Percentiles rank a stretch among this genome's conserved stretches.
These are phyloP conservation scores for Coleophora deauratella DNA, from an alignment of 2,888 invertebrate genomes.

Conservation along the genomic window DNA sequence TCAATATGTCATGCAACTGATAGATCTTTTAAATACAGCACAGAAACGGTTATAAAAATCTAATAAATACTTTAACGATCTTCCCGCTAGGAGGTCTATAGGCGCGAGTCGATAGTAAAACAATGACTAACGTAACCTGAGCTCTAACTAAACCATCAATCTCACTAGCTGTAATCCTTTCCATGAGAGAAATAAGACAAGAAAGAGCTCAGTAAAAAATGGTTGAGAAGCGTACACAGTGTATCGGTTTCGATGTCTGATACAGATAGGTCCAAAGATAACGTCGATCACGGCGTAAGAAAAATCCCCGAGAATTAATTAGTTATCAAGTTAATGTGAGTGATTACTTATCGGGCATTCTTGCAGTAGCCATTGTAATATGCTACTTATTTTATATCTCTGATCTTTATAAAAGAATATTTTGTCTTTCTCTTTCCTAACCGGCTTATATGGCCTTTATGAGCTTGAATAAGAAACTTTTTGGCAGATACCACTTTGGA, in stretches of 20 bases:
- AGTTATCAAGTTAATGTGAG: slow-evolving; percentile 56
- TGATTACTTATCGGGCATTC: slow-evolving; percentile 54
- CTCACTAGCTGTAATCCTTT: slow-evolving; percentile 12
- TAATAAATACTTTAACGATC: slow-evolving; percentile 58
- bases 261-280: slow-evolving; percentile 48
- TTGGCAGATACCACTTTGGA: no score
- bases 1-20: slow-evolving; percentile 30
- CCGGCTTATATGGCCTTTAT: no score
- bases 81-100: slow-evolving; percentile 52
- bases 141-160: slow-evolving; percentile 20
- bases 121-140: slow-evolving; percentile 25
- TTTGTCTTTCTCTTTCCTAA: no score
- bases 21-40: slow-evolving; percentile 46
- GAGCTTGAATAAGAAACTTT: no score
- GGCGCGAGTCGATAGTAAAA: slow-evolving; percentile 37
- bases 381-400: slow-evolving; percentile 1
- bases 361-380: slow-evolving; percentile 40
- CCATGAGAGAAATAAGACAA: slow-evolving; percentile 12
- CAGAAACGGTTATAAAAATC: slow-evolving; percentile 54
- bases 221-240: slow-evolving; percentile 25
- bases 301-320: slow-evolving; percentile 58
- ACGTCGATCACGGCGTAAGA: slow-evolving; percentile 53
- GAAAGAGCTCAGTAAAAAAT: slow-evolving; percentile 26
- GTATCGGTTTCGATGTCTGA: slow-evolving; percentile 41
- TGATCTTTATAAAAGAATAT: neutral